Base-by-base conservation (phyloP, 1,140 invertebrate genomes). In the Aphis craccivora region DNA sequence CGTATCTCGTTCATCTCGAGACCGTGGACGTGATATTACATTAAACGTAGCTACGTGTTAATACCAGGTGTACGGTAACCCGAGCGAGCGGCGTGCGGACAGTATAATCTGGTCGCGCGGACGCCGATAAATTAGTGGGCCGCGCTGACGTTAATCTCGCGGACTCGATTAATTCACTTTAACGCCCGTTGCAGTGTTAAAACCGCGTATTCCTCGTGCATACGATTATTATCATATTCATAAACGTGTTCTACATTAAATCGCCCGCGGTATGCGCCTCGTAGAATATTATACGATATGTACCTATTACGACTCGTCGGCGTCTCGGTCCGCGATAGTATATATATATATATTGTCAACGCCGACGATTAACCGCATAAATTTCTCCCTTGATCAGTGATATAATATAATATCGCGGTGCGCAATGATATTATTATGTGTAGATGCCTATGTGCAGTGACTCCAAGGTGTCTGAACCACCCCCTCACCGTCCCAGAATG, bases 231-330 rank as follows among this genome's bases (percentile, higher is more conserved):
- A 67, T 67, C n/a, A 67, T n/a, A 76, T 76, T 76, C n/a, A n/a
- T 90, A 90, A 90, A 90, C 88, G 88, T 40, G 88, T 90, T 90
- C 51, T 35, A 76, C 90, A 91, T 91, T 22, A 45, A 81, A 91
- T 25, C 25, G 67, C 67, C 67, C 67, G 55, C 90, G 81, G 76
- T 35, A 8, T 22, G 48, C 8, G n/a, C 37, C 4, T 37, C 30
- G 23, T n/a, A 40, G 23, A 2, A 53, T 23, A 55, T 60, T 40
- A 60, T 60, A 25, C 20, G 14, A 37, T 76, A 81, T 23, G 11
- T 60, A 20, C 35, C 9, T n/a, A 25, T 60, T 67, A 67, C 30
- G 60, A n/a, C n/a, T 67, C 60, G 5, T 30, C 30, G 60, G 11
- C 60, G n/a, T 67, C 60, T 30, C 11, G 60, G 55, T 40, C 45